Percentiles rank a stretch among this genome's conserved stretches.
Evolutionary conservation across 2,797 vertebrate genomes (phyloP).

Genomic region (Sebastes iracundus): DNA sequence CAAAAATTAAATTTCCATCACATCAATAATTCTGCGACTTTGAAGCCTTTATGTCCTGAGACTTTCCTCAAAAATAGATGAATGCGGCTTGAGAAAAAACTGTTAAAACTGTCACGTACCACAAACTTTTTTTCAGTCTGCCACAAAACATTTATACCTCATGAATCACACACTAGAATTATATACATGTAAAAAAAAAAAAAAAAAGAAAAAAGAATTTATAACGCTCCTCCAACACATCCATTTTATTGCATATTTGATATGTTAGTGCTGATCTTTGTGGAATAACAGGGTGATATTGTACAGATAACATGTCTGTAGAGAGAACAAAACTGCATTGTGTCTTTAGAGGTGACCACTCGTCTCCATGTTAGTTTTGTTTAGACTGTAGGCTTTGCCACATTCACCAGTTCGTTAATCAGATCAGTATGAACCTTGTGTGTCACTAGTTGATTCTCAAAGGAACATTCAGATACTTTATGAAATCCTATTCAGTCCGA

Average conservation of each 20-base stretch:
- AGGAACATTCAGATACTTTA: background rate
- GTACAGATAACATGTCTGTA: slow-evolving; percentile 27
- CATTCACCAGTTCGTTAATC: background rate
- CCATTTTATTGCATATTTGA: slow-evolving; percentile 8
- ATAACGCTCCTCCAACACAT: background rate
- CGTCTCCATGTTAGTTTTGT: slow-evolving; percentile 8
- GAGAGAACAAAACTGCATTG: slow-evolving; percentile 1
- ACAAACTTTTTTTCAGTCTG: background rate
- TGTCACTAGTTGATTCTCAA: background rate
- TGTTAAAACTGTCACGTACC: background rate
- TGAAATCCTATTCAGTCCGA: background rate
- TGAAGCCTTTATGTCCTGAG: background rate
- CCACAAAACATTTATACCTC: slow-evolving; percentile 37
- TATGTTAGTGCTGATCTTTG: slow-evolving; percentile 8
- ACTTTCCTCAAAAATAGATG: background rate
- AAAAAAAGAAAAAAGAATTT: background rate
- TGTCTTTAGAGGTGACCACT: slow-evolving; percentile 12
- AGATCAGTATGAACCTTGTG: background rate
- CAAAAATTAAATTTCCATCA: background rate
- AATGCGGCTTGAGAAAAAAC: background rate
- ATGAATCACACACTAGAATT: background rate
- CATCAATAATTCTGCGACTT: background rate
- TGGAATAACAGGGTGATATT: slow-evolving; percentile 56
- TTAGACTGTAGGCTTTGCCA: background rate
- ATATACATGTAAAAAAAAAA: background rate